Evolutionary conservation across 2,888 invertebrate genomes (phyloP).

Genomic region (Octodonta nipae): DNA sequence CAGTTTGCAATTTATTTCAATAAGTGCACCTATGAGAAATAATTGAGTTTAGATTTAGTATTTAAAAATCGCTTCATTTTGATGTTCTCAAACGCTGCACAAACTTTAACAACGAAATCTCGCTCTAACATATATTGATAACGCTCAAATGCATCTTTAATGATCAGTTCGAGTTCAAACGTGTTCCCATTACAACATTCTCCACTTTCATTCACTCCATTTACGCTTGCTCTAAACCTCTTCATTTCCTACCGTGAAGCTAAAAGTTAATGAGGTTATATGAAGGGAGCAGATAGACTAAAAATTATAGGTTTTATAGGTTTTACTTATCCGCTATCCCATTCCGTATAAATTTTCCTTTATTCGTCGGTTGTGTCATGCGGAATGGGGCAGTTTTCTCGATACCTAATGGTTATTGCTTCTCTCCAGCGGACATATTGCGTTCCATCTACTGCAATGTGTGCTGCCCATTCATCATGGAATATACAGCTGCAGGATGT

Average conservation of each 20-base stretch:
- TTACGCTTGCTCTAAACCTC: slow-evolving; percentile 1
- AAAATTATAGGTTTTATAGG: slow-evolving; percentile 12
- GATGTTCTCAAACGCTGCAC: too few species aligned
- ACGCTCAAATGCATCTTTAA: too few species aligned
- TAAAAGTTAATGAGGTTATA: slow-evolving; percentile 7
- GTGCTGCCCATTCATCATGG: slow-evolving; percentile 43
- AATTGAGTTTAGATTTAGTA: too few species aligned
- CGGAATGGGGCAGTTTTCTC: slow-evolving; percentile 48
- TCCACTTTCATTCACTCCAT: too few species aligned
- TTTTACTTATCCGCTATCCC: slow-evolving; percentile 26
- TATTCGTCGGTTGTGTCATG: slow-evolving; percentile 47
- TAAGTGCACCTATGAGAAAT: too few species aligned
- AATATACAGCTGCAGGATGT: slow-evolving; percentile 25
- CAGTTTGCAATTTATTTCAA: too few species aligned
- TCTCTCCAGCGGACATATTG: slow-evolving; percentile 46
- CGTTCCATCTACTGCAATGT: slow-evolving; percentile 47
- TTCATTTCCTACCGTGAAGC: neutral
- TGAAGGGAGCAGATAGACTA: slow-evolving; percentile 6
- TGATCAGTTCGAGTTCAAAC: too few species aligned
- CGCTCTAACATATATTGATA: too few species aligned
- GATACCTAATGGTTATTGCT: slow-evolving; percentile 49
- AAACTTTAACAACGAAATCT: too few species aligned
- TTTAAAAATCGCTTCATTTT: too few species aligned
- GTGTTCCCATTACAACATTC: too few species aligned
- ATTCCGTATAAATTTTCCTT: slow-evolving; percentile 44